Conservation (phyloP, 2,113 vertebrate species). For the Scortum barcoo region DNA sequence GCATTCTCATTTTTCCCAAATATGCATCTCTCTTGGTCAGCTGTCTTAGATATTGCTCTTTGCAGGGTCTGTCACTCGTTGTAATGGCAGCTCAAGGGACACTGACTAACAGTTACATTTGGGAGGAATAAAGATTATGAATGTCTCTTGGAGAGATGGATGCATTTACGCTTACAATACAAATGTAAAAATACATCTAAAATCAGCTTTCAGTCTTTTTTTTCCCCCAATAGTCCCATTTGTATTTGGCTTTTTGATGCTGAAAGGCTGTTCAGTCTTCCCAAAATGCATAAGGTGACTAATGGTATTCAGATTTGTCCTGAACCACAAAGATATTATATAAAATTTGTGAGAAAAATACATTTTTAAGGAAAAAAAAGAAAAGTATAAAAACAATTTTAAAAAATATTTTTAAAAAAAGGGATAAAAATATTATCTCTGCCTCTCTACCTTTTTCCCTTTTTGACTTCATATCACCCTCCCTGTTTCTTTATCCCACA, state of each 20-base stretch:
- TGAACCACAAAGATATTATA: not conserved
- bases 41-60: too few species aligned
- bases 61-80: too few species aligned
- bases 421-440: not conserved
- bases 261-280: not conserved
- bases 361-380: not conserved
- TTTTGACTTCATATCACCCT: conserved; percentile 33
- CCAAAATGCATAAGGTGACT: not conserved
- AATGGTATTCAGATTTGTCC: not conserved
- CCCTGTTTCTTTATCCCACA: conserved; percentile 12
- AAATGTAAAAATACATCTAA: not conserved
- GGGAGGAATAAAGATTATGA: not conserved
- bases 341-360: too few species aligned
- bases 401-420: not conserved
- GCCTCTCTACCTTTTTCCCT: not conserved
- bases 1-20: not conserved
- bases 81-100: too few species aligned
- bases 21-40: too few species aligned
- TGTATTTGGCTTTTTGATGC: not conserved
- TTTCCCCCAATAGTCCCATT: not conserved
- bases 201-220: not conserved
- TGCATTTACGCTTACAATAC: not conserved
- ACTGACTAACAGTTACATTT: not conserved
- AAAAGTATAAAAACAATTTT: not conserved
- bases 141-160: not conserved